Base-by-base conservation (phyloP, 1,140 invertebrate species). In the Dreissena rostriformis region DNA sequence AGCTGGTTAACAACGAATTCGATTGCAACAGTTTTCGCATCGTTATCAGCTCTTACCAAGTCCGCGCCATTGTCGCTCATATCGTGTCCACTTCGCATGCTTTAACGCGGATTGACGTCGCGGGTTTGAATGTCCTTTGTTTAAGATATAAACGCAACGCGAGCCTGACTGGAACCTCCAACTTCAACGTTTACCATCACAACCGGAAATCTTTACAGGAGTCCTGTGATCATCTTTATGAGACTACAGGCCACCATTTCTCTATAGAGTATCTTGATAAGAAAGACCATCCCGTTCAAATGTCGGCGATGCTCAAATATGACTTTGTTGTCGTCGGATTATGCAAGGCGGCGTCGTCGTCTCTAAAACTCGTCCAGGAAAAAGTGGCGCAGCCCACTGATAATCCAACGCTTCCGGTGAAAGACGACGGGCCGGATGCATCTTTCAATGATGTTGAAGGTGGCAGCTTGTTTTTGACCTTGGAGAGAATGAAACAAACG, bases 261-360 rank as follows among this genome's bases (percentile, higher is more conserved):
- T 39, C 39, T 39, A 39, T 39, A 8, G 39, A 39, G 39, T 2
- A 39, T 39, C 4, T 39, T 39, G 39, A 39, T 39, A 39, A 39
- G 39, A 2, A 5, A 5, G 8, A 2, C 2, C 39, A 79, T 71
- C 63, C 77, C 6, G 57, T 79, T 24, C 66, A 79, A 15, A 68
- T 79, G 29, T 79, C 77, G 14, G 77, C 77, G 5, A 28, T 79
- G 22, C 14, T 79, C 28, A 68, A 61, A 67, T 65, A 79, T 26
- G 53, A 70, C 5, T 53, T 68, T 28, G 24, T 79, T 4, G 29
- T 70, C 4, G n/a, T 79, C 39, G 77, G 66, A 19, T n/a, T 79
- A 12, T 79, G 63, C 39, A 70, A 52, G 19, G n/a, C 66, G 15
- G 65, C 51, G 5, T n/a, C 57, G 22, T 24, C 57, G 6, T 61